Conservation (phyloP, 2,113 vertebrate genomes). For the Toxostoma redivivum region DNA sequence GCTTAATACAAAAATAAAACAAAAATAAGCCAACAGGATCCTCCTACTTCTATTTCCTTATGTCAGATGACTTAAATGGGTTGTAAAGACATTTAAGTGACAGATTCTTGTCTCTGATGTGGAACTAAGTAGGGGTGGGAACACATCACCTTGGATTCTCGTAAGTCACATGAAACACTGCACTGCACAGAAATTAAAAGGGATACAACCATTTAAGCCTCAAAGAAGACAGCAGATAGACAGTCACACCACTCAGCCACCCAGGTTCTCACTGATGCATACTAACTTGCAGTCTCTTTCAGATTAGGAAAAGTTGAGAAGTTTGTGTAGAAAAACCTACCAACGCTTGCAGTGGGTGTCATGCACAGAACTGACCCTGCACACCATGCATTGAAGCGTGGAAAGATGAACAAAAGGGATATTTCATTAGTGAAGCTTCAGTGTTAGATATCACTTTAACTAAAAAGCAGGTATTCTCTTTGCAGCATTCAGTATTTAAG, state of each 20-base stretch:
- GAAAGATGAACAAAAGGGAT: slow-evolving; percentile 81
- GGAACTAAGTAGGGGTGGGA: slow-evolving; percentile 1
- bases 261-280: slow-evolving; percentile 56
- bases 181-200: slow-evolving; percentile 50
- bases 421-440: slow-evolving; percentile 77
- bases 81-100: slow-evolving; percentile 7
- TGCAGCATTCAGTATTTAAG: slow-evolving; percentile 61
- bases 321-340: slow-evolving; percentile 80
- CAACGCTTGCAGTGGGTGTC: slow-evolving; percentile 81
- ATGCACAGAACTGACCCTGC: slow-evolving; percentile 85
- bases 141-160: slow-evolving; percentile 3
- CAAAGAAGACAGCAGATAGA: slow-evolving; percentile 32
- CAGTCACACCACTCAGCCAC: slow-evolving; percentile 60
- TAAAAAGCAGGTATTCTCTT: slow-evolving; percentile 62
- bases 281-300: slow-evolving; percentile 59
- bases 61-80: neutral
- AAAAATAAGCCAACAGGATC: neutral
- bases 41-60: neutral
- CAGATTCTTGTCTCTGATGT: neutral
- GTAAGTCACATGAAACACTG: slow-evolving; percentile 38
- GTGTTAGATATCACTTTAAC: slow-evolving; percentile 69
- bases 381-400: slow-evolving; percentile 81
- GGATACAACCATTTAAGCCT: slow-evolving; percentile 39
- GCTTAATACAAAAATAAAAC: neutral
- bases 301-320: slow-evolving; percentile 70